These are phyloP conservation scores for Torymus texanus DNA, from an alignment of 2,888 invertebrate species.

Conservation along the genomic window DNA sequence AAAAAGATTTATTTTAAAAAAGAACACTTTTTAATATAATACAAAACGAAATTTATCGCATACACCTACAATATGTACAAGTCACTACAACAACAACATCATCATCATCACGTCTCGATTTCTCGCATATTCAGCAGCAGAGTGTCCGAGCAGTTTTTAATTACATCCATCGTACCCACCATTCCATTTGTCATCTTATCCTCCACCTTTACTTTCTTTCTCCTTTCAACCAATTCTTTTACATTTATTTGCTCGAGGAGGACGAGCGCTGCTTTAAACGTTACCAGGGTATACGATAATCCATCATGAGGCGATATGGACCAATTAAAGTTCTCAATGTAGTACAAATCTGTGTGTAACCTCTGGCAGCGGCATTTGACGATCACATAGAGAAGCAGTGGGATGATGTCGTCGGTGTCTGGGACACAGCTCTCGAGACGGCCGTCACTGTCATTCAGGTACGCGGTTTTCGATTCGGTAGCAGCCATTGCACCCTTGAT, in stretches of 20 bases:
- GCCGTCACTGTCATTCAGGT: not conserved
- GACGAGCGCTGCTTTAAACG: conserved; percentile 61
- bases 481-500: conserved; percentile 75
- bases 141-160: no score
- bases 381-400: conserved; percentile 73
- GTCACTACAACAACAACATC: no score
- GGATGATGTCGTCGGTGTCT: conserved; percentile 70
- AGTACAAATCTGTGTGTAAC: conserved; percentile 74
- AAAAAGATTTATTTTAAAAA: no score
- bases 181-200: conserved; percentile 50
- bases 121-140: no score
- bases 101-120: no score
- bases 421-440: not conserved
- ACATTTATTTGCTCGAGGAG: conserved; percentile 59
- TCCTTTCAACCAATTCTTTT: conserved; percentile 57
- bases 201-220: conserved; percentile 60
- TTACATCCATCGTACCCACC: no score
- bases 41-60: no score
- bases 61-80: no score
- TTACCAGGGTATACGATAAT: conserved; percentile 61
- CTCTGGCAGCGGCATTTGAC: conserved; percentile 74
- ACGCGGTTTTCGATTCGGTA: conserved; percentile 61
- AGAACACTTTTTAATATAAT: no score
- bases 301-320: conserved; percentile 61
- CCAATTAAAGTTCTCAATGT: conserved; percentile 73